These are phyloP conservation scores for Hyperopisus bebe DNA, from an alignment of 2,113 vertebrate genomes.

Conservation along the genomic window DNA sequence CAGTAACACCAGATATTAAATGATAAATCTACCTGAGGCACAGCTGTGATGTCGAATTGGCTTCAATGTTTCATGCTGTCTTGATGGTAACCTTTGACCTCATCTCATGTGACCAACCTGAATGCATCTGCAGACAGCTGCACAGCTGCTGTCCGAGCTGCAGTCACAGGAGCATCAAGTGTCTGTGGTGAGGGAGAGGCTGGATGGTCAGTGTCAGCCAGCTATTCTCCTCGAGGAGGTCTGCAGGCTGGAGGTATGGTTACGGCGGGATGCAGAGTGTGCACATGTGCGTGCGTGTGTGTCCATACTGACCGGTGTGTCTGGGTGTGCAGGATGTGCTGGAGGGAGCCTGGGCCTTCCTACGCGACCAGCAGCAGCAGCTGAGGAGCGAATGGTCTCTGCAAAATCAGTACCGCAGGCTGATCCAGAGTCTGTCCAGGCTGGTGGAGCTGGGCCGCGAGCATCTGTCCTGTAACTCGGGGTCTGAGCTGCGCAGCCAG, in stretches of 20 bases:
- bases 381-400: conserved; percentile 49
- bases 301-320: neutral
- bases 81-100: neutral
- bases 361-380: conserved; percentile 50
- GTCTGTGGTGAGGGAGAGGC: conserved; percentile 57
- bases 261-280: neutral
- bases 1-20: neutral
- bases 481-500: conserved; percentile 46
- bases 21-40: neutral
- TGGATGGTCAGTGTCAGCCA: conserved; percentile 54
- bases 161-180: conserved; percentile 61
- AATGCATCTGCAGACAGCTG: conserved; percentile 55
- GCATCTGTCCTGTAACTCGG: conserved; percentile 46
- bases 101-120: neutral
- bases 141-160: conserved; percentile 50
- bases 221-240: conserved; percentile 58
- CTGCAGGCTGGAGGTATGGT: conserved; percentile 69
- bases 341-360: conserved; percentile 36
- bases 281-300: neutral
- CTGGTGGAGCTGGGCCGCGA: conserved; percentile 61
- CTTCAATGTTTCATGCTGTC: neutral
- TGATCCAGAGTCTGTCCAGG: conserved; percentile 59
- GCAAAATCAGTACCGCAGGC: conserved; percentile 54
- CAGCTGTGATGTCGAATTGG: neutral
- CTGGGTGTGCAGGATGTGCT: conserved; percentile 8